These are phyloP conservation scores for Coilia nasus DNA, from an alignment of 2,797 vertebrate species.

Conservation along the genomic window DNA sequence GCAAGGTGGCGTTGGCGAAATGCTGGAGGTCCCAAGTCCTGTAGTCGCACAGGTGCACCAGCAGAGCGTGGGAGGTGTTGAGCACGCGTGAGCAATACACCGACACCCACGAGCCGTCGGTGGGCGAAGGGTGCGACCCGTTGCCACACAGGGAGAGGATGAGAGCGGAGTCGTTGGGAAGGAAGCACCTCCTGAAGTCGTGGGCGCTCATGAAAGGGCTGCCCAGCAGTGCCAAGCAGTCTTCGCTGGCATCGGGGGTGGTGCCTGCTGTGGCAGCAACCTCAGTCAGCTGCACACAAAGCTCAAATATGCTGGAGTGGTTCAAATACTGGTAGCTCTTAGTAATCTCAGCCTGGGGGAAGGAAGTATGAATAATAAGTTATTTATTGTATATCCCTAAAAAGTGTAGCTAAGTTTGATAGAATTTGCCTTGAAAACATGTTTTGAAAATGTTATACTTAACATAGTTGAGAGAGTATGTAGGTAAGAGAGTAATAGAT, in stretches of 20 bases:
- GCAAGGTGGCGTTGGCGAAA: conserved; percentile 71
- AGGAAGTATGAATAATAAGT: background rate
- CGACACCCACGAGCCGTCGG: conserved; percentile 73
- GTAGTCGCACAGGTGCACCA: conserved; percentile 71
- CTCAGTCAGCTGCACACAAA: conserved; percentile 78
- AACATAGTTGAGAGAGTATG: too few species aligned
- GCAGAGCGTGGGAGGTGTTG: conserved; percentile 56
- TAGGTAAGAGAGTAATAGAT: too few species aligned
- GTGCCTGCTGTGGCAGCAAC: conserved; percentile 37
- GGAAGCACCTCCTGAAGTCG: conserved; percentile 83
- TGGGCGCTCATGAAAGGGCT: conserved; percentile 74
- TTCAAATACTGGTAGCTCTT: conserved; percentile 74
- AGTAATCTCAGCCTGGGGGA: conserved; percentile 66
- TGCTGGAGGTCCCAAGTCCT: conserved; percentile 66
- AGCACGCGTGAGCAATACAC: conserved; percentile 71
- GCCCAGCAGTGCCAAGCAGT: conserved; percentile 73
- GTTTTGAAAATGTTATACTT: background rate
- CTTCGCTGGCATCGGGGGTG: conserved; percentile 57
- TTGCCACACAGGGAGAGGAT: conserved; percentile 74
- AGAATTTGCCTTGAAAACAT: background rate
- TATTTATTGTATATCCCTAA: background rate
- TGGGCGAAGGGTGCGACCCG: conserved; percentile 58
- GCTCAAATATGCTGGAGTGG: conserved; percentile 74
- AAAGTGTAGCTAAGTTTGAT: background rate
- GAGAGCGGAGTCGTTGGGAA: conserved; percentile 79